phyloP scores from a whole-genome alignment of 2,113 vertebrate genomes.

The Ornithorhynchus anatinus region DNA sequence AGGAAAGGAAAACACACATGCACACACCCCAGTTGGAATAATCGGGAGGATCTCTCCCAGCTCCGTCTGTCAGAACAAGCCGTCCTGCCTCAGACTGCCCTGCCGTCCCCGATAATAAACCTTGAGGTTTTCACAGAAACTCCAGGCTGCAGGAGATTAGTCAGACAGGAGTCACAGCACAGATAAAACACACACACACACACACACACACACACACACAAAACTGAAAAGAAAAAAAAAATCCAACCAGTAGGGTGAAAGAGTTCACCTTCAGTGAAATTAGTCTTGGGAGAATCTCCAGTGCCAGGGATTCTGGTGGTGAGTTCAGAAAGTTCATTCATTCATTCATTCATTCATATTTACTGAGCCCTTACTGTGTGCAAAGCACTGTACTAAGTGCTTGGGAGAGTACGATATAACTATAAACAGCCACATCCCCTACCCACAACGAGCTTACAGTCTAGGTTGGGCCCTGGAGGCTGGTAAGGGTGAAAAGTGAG shows the following conservation, averaged over 20 bases:
- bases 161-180: conserved; percentile 45
- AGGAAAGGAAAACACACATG: conserved; percentile 13
- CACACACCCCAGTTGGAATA: not conserved
- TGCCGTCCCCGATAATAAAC: conserved; percentile 71
- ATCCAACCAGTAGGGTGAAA: no score
- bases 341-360: no score
- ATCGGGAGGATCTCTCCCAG: conserved; percentile 51
- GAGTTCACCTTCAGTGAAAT: conserved; percentile 34
- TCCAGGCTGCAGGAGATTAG: conserved; percentile 68
- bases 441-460: no score
- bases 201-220: no score
- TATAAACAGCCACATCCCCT: no score
- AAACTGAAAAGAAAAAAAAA: conserved; percentile 39
- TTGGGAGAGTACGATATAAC: no score
- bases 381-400: no score
- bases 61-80: conserved; percentile 53
- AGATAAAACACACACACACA: conserved; percentile 55
- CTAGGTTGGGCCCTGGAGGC: no score
- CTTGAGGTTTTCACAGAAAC: conserved; percentile 73
- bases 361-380: no score
- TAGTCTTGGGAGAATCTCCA: not conserved
- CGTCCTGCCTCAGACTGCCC: conserved; percentile 50
- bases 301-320: no score
- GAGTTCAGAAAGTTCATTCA: no score
- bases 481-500: no score